Percentiles rank a stretch among this genome's conserved stretches.
Conservation (phyloP, 2,113 vertebrate genomes). For the Phrynosoma blainvillii region DNA sequence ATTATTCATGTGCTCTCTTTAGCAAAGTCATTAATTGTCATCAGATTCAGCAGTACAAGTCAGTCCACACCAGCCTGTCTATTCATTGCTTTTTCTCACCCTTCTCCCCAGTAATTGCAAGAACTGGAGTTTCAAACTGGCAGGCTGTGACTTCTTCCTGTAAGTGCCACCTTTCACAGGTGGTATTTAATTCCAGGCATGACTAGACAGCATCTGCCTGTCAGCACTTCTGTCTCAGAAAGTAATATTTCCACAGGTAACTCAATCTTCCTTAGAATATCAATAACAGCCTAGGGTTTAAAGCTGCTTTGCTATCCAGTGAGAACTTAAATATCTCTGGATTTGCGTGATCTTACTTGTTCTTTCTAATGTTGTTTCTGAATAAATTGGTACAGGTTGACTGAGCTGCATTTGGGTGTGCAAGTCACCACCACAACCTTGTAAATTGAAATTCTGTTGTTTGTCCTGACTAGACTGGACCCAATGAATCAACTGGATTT, state of each 20-base stretch:
- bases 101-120: constrained; percentile 37
- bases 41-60: constrained; percentile 17
- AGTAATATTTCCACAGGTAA: constrained; percentile 28
- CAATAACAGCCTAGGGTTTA: background rate
- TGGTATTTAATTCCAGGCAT: constrained; percentile 20
- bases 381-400: background rate
- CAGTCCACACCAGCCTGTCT: fast-evolving
- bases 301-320: background rate
- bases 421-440: too few relatives aligned
- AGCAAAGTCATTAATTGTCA: constrained; percentile 28
- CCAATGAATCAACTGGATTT: too few relatives aligned
- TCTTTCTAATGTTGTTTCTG: background rate
- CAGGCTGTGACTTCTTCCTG: constrained; percentile 10
- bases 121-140: background rate
- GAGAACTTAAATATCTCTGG: background rate
- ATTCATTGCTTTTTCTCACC: background rate
- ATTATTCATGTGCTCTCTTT: constrained; percentile 56
- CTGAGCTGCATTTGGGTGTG: too few relatives aligned
- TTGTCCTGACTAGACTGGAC: too few relatives aligned
- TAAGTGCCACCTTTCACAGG: background rate
- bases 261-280: constrained; percentile 9
- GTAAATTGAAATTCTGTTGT: too few relatives aligned
- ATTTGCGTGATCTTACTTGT: background rate
- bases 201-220: background rate
- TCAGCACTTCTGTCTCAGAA: constrained; percentile 39